Evolutionary conservation across 1,140 invertebrate genomes (phyloP).

Genomic region (Spodoptera frugiperda): DNA sequence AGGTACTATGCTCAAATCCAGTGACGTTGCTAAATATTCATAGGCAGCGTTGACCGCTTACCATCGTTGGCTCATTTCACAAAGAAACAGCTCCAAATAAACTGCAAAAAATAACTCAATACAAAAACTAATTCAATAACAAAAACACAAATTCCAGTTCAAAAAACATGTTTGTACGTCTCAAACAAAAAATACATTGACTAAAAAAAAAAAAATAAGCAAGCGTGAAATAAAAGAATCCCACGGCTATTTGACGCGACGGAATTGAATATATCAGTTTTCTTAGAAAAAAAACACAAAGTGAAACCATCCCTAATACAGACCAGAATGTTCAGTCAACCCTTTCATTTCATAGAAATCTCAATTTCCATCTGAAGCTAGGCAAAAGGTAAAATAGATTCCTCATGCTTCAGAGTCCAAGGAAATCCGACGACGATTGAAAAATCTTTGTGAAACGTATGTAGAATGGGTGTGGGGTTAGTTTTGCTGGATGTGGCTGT

Average conservation of each 20-base stretch:
- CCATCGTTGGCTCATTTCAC: too few species aligned
- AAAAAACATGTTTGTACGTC: too few species aligned
- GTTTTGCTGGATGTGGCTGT: background rate
- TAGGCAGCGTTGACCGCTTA: too few species aligned
- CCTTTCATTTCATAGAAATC: conserved; percentile 43
- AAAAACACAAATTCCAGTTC: too few species aligned
- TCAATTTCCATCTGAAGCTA: conserved; percentile 47
- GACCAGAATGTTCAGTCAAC: conserved; percentile 30
- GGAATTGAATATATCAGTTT: background rate
- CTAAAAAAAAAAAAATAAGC: background rate
- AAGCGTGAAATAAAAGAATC: background rate
- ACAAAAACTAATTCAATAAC: too few species aligned
- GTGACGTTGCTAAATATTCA: too few species aligned
- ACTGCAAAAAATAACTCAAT: too few species aligned
- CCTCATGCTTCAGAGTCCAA: conserved; percentile 58
- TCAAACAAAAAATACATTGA: too few species aligned
- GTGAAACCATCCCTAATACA: conserved; percentile 2
- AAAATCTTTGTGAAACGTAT: conserved; percentile 67
- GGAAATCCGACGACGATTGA: conserved; percentile 72
- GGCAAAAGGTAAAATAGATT: conserved; percentile 66
- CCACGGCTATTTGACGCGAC: background rate
- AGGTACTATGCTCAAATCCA: too few species aligned
- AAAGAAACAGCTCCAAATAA: too few species aligned
- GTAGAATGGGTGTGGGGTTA: conserved; percentile 37
- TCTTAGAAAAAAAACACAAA: background rate